These are phyloP conservation scores for Saccostrea echinata DNA, from an alignment of 1,140 invertebrate species.

Conservation along the genomic window DNA sequence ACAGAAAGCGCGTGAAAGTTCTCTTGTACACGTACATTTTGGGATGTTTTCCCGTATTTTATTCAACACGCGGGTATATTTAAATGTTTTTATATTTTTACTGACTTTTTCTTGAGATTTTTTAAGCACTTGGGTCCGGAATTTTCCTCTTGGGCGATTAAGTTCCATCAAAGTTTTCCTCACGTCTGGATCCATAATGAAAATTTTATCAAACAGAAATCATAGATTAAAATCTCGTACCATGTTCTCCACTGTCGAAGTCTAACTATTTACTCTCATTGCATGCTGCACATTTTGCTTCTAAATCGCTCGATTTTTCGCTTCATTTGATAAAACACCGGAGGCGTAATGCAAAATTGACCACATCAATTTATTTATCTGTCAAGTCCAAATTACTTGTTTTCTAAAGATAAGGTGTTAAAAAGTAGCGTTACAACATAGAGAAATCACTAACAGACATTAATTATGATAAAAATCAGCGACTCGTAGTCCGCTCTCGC, in stretches of 20 bases:
- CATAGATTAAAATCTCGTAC: not conserved
- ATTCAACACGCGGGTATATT: slow-evolving; percentile 25
- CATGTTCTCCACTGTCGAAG: not conserved
- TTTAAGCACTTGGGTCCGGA: slow-evolving; percentile 45
- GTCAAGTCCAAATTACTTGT: not conserved
- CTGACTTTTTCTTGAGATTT: slow-evolving; percentile 52
- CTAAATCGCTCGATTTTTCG: not conserved
- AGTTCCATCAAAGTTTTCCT: slow-evolving; percentile 51
- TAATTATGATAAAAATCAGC: not conserved
- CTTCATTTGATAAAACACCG: slow-evolving; percentile 14
- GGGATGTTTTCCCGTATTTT: slow-evolving; percentile 50
- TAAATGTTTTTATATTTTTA: slow-evolving; percentile 41
- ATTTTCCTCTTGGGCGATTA: slow-evolving; percentile 50
- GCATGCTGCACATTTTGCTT: not conserved
- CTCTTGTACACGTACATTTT: slow-evolving; percentile 52
- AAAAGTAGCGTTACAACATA: not conserved
- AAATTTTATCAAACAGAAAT: not conserved
- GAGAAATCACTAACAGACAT: not conserved
- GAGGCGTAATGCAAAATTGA: not conserved
- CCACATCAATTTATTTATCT: slow-evolving; percentile 10
- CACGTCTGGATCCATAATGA: slow-evolving; percentile 48
- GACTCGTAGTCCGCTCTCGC: not conserved
- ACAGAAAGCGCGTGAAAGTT: slow-evolving; percentile 57
- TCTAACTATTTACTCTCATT: not conserved
- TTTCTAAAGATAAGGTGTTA: slow-evolving; percentile 17